These are phyloP conservation scores for Sinonovacula constricta DNA, from an alignment of 1,140 invertebrate genomes.

Conservation along the genomic window DNA sequence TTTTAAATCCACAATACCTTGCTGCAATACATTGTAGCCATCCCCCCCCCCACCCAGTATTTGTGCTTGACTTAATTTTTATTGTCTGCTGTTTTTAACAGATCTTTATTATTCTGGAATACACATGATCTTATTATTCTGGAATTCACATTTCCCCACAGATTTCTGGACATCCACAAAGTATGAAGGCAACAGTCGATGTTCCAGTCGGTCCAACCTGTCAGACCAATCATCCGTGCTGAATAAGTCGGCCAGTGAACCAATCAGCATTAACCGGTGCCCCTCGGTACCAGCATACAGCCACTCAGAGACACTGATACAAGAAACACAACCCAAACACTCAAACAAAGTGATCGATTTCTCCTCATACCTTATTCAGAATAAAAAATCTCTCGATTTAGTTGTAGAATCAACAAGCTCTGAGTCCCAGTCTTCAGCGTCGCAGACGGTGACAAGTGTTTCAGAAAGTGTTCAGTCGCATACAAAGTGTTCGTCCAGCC, in stretches of 20 bases:
- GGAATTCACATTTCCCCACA: too few relatives aligned
- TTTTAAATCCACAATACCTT: not conserved
- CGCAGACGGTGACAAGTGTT: slow-evolving; percentile 6
- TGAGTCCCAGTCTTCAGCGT: not conserved
- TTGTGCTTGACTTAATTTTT: too few relatives aligned
- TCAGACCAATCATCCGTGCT: slow-evolving; percentile 84
- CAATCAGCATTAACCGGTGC: slow-evolving; percentile 65
- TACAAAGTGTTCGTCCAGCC: slow-evolving; percentile 20
- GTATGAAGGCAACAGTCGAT: slow-evolving; percentile 53
- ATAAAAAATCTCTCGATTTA: too few relatives aligned
- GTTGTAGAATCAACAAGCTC: not conserved
- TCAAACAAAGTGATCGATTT: slow-evolving; percentile 62
- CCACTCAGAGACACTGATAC: slow-evolving; percentile 45
- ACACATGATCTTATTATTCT: too few relatives aligned
- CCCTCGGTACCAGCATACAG: slow-evolving; percentile 35
- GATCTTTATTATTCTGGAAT: too few relatives aligned
- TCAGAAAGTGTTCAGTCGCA: slow-evolving; percentile 47
- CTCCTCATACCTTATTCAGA: slow-evolving; percentile 52
- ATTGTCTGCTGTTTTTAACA: too few relatives aligned
- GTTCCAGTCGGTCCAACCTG: slow-evolving; percentile 33
- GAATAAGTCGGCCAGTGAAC: slow-evolving; percentile 73
- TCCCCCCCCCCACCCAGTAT: too few relatives aligned
- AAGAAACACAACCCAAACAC: slow-evolving; percentile 45
- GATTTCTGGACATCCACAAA: slow-evolving; percentile 93
- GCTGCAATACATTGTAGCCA: too few relatives aligned